Conservation (phyloP, 2,888 invertebrate species). For the Clostera curtula region DNA sequence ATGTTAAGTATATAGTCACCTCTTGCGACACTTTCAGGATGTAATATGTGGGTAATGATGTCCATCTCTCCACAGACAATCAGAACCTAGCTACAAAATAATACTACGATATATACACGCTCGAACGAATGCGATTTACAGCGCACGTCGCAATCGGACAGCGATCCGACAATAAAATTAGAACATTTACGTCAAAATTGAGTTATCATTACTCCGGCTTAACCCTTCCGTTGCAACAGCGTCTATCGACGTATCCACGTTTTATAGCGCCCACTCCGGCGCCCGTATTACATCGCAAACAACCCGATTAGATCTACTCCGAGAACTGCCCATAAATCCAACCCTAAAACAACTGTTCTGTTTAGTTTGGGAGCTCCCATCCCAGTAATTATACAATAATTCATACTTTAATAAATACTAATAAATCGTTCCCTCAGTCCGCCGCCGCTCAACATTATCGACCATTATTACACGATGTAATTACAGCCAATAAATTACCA, state of each 20-base stretch:
- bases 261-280: conserved; percentile 22
- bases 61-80: no score
- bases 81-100: no score
- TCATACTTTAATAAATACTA: conserved; percentile 75
- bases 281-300: conserved; percentile 41
- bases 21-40: no score
- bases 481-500: conserved; percentile 73
- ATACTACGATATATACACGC: no score
- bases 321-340: conserved; percentile 65
- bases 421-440: conserved; percentile 64
- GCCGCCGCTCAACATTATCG: conserved; percentile 55
- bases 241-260: conserved; percentile 21
- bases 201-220: conserved; percentile 24
- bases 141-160: no score
- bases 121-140: no score
- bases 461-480: conserved; percentile 72
- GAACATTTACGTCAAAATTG: conserved; percentile 23
- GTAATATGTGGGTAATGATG: no score
- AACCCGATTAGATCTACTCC: conserved; percentile 58
- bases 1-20: no score
- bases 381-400: conserved; percentile 73
- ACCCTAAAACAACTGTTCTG: conserved; percentile 67
- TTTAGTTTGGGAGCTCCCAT: conserved; percentile 70
- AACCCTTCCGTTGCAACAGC: conserved; percentile 6
- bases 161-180: no score